Conservation (phyloP, 2,113 vertebrate genomes). For the Sterna hirundo region DNA sequence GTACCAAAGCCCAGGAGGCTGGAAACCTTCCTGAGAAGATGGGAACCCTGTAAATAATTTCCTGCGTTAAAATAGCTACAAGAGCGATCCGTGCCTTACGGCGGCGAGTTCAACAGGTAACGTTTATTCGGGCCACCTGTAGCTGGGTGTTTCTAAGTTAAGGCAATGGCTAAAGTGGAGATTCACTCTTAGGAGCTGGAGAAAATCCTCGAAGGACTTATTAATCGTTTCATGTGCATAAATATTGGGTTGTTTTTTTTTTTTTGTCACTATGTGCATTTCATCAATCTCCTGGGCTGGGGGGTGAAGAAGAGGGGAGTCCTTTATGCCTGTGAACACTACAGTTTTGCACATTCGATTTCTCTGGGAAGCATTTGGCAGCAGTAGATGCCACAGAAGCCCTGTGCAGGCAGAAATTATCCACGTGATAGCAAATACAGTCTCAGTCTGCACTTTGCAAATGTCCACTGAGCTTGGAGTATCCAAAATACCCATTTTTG, state of each 20-base stretch:
- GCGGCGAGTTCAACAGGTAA: constrained; percentile 7
- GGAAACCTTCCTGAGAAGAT: constrained; percentile 52
- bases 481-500: neutral
- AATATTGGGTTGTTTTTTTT: neutral
- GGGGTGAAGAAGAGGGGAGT: neutral
- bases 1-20: constrained; percentile 62
- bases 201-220: neutral
- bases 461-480: neutral
- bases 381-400: neutral
- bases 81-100: neutral
- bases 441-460: neutral
- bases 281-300: neutral
- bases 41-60: constrained; percentile 61
- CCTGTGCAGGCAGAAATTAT: neutral
- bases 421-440: neutral
- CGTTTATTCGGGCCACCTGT: neutral
- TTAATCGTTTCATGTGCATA: neutral
- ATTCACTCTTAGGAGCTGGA: neutral
- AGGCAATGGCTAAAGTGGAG: neutral
- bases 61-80: constrained; percentile 43
- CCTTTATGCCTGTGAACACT: neutral
- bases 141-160: neutral
- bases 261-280: neutral
- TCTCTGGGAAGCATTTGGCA: neutral
- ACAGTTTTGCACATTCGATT: neutral